Evolutionary conservation across 2,113 vertebrate species (phyloP), one percentile per base, ranked within the genome.

Genomic region (Pogona vitticeps): DNA sequence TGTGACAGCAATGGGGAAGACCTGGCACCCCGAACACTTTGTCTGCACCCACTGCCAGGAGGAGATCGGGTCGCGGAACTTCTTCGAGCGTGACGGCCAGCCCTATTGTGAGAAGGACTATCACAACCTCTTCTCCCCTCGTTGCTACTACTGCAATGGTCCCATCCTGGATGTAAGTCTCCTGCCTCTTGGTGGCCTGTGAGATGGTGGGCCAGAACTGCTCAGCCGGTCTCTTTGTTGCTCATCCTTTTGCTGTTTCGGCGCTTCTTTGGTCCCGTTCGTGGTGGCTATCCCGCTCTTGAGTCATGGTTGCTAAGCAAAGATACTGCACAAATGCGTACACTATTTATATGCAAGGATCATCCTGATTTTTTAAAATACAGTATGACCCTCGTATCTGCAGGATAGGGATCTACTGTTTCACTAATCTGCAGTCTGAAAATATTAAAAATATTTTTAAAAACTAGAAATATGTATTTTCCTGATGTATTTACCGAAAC

Each of bases 11-110:
- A 99, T 99, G 99, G 99, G 98, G 77, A 98, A 98, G 91, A 99
- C 98, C 0, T 99, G 99, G 99, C 99, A 99, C 91, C 99, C 99
- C 0, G 99, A 99, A 88, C 99, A 99, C 96, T 99, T 99, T 13
- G 99, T 99, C 92, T 99, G 99, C 94, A 99, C 98, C 61, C 98
- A 99, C 95, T 99, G 99, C 95, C 98, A 99, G 92, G 98, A 99
- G 89, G 99, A 99, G 96, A 99, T 99, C 0, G 99, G 99, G 13
- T 99, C 99, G 2, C 98, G 98, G 86, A 99, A 99, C 96, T 99
- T 99, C 96, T 99, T 99, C 70, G 99, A 99, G 95, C 96, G 98
- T 8, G 98, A 99, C 0, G 98, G 99, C 1, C 98, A 98, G 95
- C 99, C 99, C 21, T 99, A 99, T 97, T 99, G 99, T 1, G 99